Percentiles rank a stretch among this genome's conserved stretches.
These are phyloP conservation scores for Prunella fulvescens DNA, from an alignment of 2,113 vertebrate species.

Conservation along the genomic window DNA sequence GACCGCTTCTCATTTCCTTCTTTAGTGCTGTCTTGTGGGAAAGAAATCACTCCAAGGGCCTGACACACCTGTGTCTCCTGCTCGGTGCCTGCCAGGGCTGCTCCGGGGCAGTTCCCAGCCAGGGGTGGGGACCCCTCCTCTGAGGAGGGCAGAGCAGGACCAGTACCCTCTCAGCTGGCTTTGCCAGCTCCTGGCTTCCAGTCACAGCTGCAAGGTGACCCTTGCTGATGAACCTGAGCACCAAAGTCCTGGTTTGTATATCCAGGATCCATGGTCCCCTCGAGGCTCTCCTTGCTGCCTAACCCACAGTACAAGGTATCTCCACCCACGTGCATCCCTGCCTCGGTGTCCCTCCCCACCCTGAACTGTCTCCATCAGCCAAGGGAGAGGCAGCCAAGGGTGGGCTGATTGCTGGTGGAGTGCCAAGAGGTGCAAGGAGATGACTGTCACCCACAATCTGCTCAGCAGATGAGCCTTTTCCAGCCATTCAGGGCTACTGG, in stretches of 20 bases:
- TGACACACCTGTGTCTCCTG: not conserved
- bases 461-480: not conserved
- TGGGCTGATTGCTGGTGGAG: not conserved
- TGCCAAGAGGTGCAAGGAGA: not conserved
- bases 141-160: not conserved
- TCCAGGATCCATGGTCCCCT: not conserved
- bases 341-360: not conserved
- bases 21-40: constrained; percentile 6
- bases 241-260: rapidly evolving
- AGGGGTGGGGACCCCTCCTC: not conserved
- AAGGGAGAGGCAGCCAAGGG: not conserved
- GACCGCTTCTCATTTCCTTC: constrained; percentile 24
- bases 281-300: not conserved
- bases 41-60: not conserved
- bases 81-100: rapidly evolving
- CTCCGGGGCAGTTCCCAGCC: rapidly evolving
- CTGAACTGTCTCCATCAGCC: not conserved
- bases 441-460: not conserved
- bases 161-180: rapidly evolving
- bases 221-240: not conserved
- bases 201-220: not conserved
- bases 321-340: not conserved
- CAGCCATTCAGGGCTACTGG: not conserved
- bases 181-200: not conserved
- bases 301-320: not conserved